Evolutionary conservation across 2,888 invertebrate species (phyloP), one percentile per base, ranked within the genome.

Genomic region (Drosophila koepferae): DNA sequence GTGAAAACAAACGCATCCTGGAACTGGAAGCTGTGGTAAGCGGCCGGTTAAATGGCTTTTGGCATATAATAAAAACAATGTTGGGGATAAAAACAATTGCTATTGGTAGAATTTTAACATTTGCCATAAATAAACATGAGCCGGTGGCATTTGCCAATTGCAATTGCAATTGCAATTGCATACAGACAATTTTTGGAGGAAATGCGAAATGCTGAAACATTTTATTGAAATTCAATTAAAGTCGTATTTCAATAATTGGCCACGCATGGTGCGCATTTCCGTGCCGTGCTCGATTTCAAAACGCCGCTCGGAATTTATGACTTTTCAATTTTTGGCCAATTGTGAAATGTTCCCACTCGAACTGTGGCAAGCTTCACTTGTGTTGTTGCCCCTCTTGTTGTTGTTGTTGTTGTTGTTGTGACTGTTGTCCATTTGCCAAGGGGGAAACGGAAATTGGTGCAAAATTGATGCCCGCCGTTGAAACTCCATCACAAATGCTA

Each of bases 171-270:
- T 34, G 28, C 67, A 53, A 54, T 64, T 63, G 68, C 48, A 18
- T 40, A 61, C 31, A 46, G 64, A 7, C 55, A 18, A 63, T 44
- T 55, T 48, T 48, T n/a, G 63, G 20, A 58, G 83, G 72, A 82
- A 79, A 80, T 82, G 76, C 77, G 78, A 82, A 86, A 76, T 76
- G 72, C 72, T 78, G 72, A 74, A 86, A 86, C 82, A 90, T 90
- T 90, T 90, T 90, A 91, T 91, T 91, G 90, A 89, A 91, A 90
- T 90, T 91, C 91, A 90, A 91, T 90, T 90, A 90, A 91, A 90
- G 86, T 91, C 90, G 92, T 92, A 92, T 92, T 91, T 92, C 92
- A 91, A 92, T 92, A 92, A 91, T 91, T 91, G 91, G 91, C 82
- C 88, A 91, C 91, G 91, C 92, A 91, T 92, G 92, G 90, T 88